phyloP scores from a whole-genome alignment of 2,113 vertebrate genomes.

The Bagarius yarrelli region DNA sequence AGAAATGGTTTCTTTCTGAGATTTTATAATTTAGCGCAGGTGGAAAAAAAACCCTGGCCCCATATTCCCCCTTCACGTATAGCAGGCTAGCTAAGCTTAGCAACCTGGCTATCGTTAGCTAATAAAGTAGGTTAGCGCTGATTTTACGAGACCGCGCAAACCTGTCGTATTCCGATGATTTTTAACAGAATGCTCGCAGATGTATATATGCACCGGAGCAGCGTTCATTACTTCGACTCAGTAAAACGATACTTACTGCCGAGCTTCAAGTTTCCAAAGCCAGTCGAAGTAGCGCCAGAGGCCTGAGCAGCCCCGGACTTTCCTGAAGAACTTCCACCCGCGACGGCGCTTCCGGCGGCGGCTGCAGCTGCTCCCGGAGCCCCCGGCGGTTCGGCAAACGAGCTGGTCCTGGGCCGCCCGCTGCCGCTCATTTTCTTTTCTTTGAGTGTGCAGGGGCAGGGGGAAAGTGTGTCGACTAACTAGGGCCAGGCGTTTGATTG shows the following conservation, averaged over 20 bases:
- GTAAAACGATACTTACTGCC: slow-evolving; percentile 66
- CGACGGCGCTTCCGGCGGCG: slow-evolving; percentile 71
- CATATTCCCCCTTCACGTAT: slow-evolving; percentile 58
- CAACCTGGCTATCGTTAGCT: slow-evolving; percentile 47
- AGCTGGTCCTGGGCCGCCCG: slow-evolving; percentile 82
- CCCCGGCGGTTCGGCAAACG: slow-evolving; percentile 80
- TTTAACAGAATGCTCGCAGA: neutral
- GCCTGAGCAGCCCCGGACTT: slow-evolving; percentile 77
- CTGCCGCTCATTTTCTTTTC: slow-evolving; percentile 78
- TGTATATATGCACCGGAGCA: neutral
- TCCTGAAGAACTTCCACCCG: slow-evolving; percentile 75
- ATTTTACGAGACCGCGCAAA: slow-evolving; percentile 9
- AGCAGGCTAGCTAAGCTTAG: slow-evolving; percentile 52
- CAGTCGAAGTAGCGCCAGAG: slow-evolving; percentile 71
- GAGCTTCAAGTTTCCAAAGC: slow-evolving; percentile 77
- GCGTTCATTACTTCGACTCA: neutral
- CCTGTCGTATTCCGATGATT: neutral
- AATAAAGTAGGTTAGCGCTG: slow-evolving; percentile 46
- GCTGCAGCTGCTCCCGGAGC: slow-evolving; percentile 74
- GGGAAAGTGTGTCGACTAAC: slow-evolving; percentile 58
- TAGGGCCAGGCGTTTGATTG: slow-evolving; percentile 52
- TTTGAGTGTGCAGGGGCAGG: slow-evolving; percentile 71
- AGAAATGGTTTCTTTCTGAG: slow-evolving; percentile 4
- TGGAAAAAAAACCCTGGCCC: slow-evolving; percentile 54
- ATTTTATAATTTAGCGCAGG: slow-evolving; percentile 18